Percentiles rank a stretch among this genome's conserved stretches.
Conservation (phyloP, 2,797 vertebrate genomes). For the Pelobates cultripes region DNA sequence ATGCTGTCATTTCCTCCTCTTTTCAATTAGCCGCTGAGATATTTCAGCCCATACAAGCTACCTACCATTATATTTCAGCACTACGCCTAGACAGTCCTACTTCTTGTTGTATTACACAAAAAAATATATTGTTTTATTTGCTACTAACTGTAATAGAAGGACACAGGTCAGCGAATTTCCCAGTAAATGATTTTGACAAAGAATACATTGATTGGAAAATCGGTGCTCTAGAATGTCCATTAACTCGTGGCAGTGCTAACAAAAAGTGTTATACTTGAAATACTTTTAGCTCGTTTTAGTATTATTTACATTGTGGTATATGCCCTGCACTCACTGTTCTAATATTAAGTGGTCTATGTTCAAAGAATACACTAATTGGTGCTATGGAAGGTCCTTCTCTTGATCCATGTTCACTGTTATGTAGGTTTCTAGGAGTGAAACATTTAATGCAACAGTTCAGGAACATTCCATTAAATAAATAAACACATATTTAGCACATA, state of each 20-base stretch:
- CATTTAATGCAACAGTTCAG: no score
- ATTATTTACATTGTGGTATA: neutral
- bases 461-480: no score
- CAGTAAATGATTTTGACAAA: conserved; percentile 25
- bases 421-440: no score
- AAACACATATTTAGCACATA: no score
- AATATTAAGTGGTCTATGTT: no score
- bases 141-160: conserved; percentile 15
- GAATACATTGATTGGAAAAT: conserved; percentile 16
- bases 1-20: conserved; percentile 46
- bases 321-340: neutral
- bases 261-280: neutral
- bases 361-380: no score
- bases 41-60: conserved; percentile 39
- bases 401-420: no score
- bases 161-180: conserved; percentile 27
- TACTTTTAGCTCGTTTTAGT: neutral
- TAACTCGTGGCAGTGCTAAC: neutral
- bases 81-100: conserved; percentile 12
- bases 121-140: conserved; percentile 34
- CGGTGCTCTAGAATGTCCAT: conserved; percentile 24
- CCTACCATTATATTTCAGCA: conserved; percentile 32
- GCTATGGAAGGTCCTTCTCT: no score
- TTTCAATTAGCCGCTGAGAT: conserved; percentile 27
- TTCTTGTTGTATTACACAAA: conserved; percentile 35